Evolutionary conservation across 2,113 vertebrate species (phyloP).

Genomic region (Ceuthmochares aereus): DNA sequence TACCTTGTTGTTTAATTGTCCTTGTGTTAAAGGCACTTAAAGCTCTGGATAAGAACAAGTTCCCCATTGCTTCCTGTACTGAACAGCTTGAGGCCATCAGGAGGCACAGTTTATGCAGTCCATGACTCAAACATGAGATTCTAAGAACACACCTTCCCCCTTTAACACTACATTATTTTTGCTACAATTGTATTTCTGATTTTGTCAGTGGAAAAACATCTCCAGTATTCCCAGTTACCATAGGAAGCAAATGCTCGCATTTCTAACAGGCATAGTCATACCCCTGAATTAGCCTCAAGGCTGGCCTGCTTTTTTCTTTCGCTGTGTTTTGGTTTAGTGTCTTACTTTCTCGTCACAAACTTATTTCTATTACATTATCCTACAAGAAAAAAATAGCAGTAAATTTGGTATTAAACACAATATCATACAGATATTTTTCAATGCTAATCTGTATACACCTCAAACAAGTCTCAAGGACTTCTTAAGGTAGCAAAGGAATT

Average conservation of each 20-base stretch:
- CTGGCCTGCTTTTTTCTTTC: neutral
- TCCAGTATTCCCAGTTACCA: neutral
- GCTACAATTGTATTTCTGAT: neutral
- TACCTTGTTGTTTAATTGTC: neutral
- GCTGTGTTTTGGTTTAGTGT: neutral
- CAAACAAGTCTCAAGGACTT: neutral
- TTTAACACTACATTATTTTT: neutral
- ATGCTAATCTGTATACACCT: neutral
- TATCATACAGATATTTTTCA: neutral
- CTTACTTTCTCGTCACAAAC: neutral
- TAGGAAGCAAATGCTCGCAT: neutral
- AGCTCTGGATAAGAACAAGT: neutral
- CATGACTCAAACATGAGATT: neutral
- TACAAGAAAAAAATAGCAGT: neutral
- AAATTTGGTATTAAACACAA: neutral
- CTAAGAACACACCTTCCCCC: neutral
- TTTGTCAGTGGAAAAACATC: neutral
- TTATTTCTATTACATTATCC: neutral
- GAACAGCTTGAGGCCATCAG: neutral
- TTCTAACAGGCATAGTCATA: neutral
- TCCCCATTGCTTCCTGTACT: neutral
- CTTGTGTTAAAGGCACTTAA: neutral
- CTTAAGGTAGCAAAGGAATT: neutral
- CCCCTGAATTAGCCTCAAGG: neutral
- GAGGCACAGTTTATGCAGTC: neutral